A percentile compares a stretch with the other conserved stretches of the same genome.
These are phyloP conservation scores for Nothocercus julius DNA, from an alignment of 2,113 vertebrate genomes.

Conservation along the genomic window DNA sequence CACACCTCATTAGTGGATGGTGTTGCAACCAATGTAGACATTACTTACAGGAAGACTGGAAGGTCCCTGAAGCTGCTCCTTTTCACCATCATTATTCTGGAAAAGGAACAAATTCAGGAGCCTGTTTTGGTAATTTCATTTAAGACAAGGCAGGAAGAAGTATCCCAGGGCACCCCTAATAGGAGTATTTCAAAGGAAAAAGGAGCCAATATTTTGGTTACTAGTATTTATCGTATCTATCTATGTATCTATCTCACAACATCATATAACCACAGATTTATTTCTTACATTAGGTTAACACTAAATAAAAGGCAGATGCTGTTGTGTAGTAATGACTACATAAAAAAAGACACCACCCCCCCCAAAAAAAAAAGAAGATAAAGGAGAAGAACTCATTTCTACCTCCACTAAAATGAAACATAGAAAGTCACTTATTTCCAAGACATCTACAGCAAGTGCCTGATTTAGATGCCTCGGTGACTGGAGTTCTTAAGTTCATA, in stretches of 20 bases:
- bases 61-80: neutral
- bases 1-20: neutral
- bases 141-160: neutral
- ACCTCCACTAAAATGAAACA: neutral
- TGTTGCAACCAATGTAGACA: neutral
- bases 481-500: neutral
- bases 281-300: neutral
- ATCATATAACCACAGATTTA: neutral
- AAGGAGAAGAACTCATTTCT: neutral
- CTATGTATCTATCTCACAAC: neutral
- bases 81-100: neutral
- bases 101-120: neutral
- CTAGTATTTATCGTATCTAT: neutral
- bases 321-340: neutral
- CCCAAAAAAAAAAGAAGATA: neutral
- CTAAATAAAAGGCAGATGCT: neutral
- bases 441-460: neutral
- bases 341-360: too few relatives aligned
- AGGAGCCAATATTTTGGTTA: neutral
- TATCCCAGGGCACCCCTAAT: neutral
- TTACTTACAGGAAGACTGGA: neutral
- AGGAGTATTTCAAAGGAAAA: neutral
- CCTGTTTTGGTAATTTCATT: neutral
- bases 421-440: neutral
- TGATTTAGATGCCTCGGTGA: neutral